phyloP scores from a whole-genome alignment of 2,888 invertebrate genomes.

The Cephus pulcher region DNA sequence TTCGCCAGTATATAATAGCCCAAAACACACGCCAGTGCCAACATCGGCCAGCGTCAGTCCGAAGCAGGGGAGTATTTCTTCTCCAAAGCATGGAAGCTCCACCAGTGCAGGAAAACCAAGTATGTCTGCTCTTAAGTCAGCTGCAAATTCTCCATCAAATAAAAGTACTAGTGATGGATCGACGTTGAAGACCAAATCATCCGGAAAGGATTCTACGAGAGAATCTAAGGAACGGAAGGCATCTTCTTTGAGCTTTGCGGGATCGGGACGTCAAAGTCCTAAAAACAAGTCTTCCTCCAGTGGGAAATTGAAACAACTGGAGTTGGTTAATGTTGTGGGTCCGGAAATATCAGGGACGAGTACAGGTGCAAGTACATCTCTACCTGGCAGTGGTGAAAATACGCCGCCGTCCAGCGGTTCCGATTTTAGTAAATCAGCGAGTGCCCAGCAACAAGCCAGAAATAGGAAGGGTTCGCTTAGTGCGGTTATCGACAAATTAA shows the following conservation, averaged over 20 bases:
- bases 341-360: constrained; percentile 28
- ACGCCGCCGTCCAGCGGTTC: constrained; percentile 70
- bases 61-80: constrained; percentile 80
- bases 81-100: constrained; percentile 78
- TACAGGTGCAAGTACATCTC: constrained; percentile 36
- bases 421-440: constrained; percentile 73
- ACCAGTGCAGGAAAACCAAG: constrained; percentile 86
- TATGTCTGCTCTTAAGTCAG: constrained; percentile 88
- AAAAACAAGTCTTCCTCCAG: constrained; percentile 75
- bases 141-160: constrained; percentile 78
- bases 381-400: constrained; percentile 55
- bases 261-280: constrained; percentile 74
- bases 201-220: constrained; percentile 40
- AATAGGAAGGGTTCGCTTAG: constrained; percentile 82
- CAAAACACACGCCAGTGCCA: constrained; percentile 76
- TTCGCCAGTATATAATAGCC: constrained; percentile 79
- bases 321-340: constrained; percentile 69
- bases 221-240: constrained; percentile 66
- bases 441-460: constrained; percentile 69
- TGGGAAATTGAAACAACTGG: constrained; percentile 77
- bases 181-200: constrained; percentile 66
- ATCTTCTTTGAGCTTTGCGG: constrained; percentile 57
- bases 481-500: constrained; percentile 88
- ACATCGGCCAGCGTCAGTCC: constrained; percentile 80
- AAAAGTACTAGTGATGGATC: constrained; percentile 72